These are phyloP conservation scores for Trachelipus rathkii DNA, from an alignment of 1,140 invertebrate genomes.

Conservation along the genomic window DNA sequence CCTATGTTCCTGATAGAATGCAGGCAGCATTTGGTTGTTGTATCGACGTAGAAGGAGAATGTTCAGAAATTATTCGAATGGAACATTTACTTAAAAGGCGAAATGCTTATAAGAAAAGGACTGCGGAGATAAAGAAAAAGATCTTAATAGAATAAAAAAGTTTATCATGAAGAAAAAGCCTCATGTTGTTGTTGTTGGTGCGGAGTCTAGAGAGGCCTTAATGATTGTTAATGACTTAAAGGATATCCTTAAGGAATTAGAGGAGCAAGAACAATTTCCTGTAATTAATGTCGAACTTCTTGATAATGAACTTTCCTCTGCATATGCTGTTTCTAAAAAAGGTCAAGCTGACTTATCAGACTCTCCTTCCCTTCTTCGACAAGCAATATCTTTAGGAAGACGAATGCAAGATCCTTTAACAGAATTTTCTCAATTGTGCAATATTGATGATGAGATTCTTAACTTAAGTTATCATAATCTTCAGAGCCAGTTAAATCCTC, in stretches of 20 bases:
- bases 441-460: constrained; percentile 89
- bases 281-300: constrained; percentile 82
- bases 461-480: constrained; percentile 87
- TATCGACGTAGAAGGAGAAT: constrained; percentile 82
- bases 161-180: constrained; percentile 89
- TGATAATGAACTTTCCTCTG: constrained; percentile 83
- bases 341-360: constrained; percentile 83
- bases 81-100: constrained; percentile 77
- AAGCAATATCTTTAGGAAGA: constrained; percentile 87
- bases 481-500: constrained; percentile 53
- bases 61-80: constrained; percentile 81
- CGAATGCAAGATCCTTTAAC: constrained; percentile 91
- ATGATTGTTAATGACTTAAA: constrained; percentile 81
- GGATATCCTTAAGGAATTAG: constrained; percentile 65
- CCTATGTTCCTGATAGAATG: constrained; percentile 79
- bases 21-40: constrained; percentile 85
- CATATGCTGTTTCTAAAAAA: constrained; percentile 87
- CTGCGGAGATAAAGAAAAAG: constrained; percentile 70
- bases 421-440: constrained; percentile 93
- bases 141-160: constrained; percentile 72
- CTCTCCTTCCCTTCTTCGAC: constrained; percentile 78
- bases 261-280: constrained; percentile 82
- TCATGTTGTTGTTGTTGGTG: constrained; percentile 85
- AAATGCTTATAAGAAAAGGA: constrained; percentile 70
- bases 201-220: constrained; percentile 81